A percentile compares a stretch with the other conserved stretches of the same genome.
Conservation (phyloP, 2,113 vertebrate genomes). For the Trachemys scripta region DNA sequence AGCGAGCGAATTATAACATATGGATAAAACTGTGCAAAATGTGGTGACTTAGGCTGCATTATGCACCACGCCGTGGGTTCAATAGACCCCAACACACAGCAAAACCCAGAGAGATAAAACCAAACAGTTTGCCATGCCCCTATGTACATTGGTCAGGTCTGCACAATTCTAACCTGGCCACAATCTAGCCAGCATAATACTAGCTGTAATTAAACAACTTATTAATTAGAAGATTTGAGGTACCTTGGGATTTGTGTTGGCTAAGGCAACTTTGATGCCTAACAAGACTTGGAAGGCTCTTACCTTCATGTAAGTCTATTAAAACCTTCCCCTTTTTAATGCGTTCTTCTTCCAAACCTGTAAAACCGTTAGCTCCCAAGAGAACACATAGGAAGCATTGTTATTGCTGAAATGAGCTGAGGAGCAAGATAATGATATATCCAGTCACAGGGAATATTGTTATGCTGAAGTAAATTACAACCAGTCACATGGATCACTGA, state of each 20-base stretch:
- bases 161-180: accelerated
- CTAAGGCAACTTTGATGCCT: not conserved
- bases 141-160: accelerated
- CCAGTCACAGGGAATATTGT: not conserved
- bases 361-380: not conserved
- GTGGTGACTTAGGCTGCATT: not conserved
- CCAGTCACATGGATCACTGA: not conserved
- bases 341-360: accelerated
- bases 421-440: not conserved
- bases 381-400: accelerated
- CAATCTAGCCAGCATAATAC: not conserved
- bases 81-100: not conserved
- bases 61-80: no score
- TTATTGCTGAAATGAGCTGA: not conserved
- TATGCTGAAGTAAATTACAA: not conserved
- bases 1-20: accelerated
- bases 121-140: not conserved
- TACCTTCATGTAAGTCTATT: not conserved
- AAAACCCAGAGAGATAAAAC: not conserved
- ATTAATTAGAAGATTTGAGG: not conserved
- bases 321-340: not conserved
- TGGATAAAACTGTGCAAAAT: not conserved
- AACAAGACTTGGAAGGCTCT: not conserved
- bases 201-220: not conserved
- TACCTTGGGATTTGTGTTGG: accelerated